phyloP scores from a whole-genome alignment of 35 echinoderm and acorn worm species.

The Strongylocentrotus purpuratus region DNA sequence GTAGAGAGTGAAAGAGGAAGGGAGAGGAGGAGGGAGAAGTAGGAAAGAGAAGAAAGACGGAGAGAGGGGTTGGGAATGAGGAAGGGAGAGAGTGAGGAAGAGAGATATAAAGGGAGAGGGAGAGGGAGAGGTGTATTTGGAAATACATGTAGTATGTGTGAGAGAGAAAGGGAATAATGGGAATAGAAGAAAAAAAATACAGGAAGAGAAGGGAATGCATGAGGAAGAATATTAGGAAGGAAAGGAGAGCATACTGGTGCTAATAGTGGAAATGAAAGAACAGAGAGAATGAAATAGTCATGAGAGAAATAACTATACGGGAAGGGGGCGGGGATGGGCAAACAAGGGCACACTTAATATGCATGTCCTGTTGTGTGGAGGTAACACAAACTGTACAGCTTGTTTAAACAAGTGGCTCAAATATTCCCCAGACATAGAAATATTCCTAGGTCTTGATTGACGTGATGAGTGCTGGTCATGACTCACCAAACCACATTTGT shows the following conservation, averaged over 20 bases:
- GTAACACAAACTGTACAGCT: neutral
- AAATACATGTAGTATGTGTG: no score
- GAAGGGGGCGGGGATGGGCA: neutral
- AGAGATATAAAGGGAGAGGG: no score
- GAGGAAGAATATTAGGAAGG: no score
- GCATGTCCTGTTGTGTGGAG: neutral
- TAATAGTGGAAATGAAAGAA: neutral
- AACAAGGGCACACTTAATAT: neutral
- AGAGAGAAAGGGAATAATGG: no score
- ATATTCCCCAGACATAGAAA: conserved; percentile 23
- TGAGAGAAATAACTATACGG: neutral
- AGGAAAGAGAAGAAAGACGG: no score
- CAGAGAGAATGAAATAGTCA: neutral
- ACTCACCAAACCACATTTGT: conserved; percentile 43
- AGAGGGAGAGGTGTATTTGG: no score
- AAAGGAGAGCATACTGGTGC: neutral
- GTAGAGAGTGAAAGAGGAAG: no score
- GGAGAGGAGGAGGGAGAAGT: no score
- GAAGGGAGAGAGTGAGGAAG: no score
- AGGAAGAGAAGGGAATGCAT: no score
- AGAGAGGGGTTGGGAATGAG: no score
- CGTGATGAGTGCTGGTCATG: conserved; percentile 10
- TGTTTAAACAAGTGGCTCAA: conserved; percentile 12
- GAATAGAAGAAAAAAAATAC: no score
- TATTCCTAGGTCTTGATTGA: conserved; percentile 49